These are phyloP conservation scores for Napeogenes sylphis DNA, from an alignment of 2,888 invertebrate genomes.

Conservation along the genomic window DNA sequence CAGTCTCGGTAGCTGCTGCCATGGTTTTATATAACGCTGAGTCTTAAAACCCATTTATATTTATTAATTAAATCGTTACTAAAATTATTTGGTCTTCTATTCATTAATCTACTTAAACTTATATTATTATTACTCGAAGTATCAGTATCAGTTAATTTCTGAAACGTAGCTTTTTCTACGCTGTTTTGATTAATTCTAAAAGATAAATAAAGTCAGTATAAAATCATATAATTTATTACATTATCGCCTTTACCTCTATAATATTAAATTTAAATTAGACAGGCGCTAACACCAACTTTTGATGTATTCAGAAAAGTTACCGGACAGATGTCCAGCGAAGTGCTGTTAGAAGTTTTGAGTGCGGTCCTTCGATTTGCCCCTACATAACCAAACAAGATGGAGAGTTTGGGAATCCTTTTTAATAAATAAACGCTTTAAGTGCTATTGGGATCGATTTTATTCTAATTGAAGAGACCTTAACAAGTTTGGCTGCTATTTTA, in stretches of 20 bases:
- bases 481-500: no score
- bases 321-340: slow-evolving; percentile 31
- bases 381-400: slow-evolving; percentile 15
- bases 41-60: no score
- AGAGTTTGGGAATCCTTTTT: slow-evolving; percentile 8
- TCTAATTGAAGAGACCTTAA: no score
- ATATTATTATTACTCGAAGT: no score
- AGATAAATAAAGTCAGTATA: no score
- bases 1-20: not conserved
- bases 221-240: not conserved
- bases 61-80: no score
- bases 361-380: slow-evolving; percentile 28
- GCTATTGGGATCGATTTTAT: not conserved
- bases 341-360: slow-evolving; percentile 26
- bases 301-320: slow-evolving; percentile 33
- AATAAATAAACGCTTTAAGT: slow-evolving; percentile 12
- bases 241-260: slow-evolving; percentile 1
- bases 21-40: not conserved
- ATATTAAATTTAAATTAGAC: slow-evolving; percentile 7
- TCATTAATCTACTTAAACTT: no score
- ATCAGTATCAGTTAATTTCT: no score
- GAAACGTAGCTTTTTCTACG: no score
- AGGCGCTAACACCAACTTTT: slow-evolving; percentile 27
- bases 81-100: no score
- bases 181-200: no score